Evolutionary conservation across 2,888 invertebrate genomes (phyloP).

Genomic region (Sympetrum striolatum): DNA sequence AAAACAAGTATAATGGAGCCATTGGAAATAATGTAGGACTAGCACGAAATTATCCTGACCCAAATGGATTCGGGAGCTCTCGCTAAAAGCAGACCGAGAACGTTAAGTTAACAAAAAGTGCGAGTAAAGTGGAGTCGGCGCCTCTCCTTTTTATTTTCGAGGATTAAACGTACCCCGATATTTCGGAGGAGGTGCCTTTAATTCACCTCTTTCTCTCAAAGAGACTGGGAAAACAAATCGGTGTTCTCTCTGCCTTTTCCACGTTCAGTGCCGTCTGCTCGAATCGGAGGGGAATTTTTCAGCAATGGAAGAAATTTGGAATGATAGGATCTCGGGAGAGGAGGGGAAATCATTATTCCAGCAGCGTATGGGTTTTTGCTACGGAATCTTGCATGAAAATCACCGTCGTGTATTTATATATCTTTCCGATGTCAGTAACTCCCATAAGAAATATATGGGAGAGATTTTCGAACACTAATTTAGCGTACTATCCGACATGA

Average conservation of each 20-base stretch:
- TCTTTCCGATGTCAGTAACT: too few relatives aligned
- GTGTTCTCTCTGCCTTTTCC: background rate
- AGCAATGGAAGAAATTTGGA: background rate
- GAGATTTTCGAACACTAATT: too few relatives aligned
- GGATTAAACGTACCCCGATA: background rate
- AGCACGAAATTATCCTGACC: background rate
- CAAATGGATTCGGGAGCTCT: background rate
- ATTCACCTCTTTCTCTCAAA: background rate
- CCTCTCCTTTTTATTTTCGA: background rate
- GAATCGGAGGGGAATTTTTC: background rate
- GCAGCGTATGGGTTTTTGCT: background rate
- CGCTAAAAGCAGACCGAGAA: background rate
- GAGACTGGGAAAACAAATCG: background rate
- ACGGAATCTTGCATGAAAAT: too few relatives aligned
- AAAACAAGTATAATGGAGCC: background rate
- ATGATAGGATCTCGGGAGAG: background rate
- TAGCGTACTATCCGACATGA: too few relatives aligned
- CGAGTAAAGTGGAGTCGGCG: background rate
- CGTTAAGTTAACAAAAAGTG: background rate
- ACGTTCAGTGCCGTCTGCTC: background rate
- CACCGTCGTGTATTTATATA: too few relatives aligned
- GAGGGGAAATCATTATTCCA: background rate
- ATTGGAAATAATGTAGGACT: background rate
- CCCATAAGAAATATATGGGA: too few relatives aligned
- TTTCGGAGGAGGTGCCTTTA: background rate